Percentiles rank a stretch among this genome's conserved stretches.
These are phyloP conservation scores for Xenopus borealis DNA, from an alignment of 2,113 vertebrate genomes.

Conservation along the genomic window DNA sequence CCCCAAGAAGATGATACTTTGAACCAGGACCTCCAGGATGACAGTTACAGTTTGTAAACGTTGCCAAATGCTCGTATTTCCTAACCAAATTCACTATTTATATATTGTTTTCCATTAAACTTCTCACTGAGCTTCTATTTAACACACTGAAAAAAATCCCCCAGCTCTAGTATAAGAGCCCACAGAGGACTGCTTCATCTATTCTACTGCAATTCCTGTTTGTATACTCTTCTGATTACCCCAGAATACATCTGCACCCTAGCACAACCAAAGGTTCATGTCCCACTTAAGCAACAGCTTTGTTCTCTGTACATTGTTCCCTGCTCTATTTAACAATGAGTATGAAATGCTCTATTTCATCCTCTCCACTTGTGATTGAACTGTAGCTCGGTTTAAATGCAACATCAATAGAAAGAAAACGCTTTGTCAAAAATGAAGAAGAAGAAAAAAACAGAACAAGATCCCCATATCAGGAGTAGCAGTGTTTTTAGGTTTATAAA, in stretches of 20 bases:
- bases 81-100: too few relatives aligned
- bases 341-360: background rate
- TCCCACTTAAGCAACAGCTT: slow-evolving; percentile 15
- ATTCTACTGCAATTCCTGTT: slow-evolving; percentile 6
- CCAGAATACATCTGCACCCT: background rate
- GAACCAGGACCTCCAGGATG: too few relatives aligned
- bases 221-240: slow-evolving; percentile 12
- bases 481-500: background rate
- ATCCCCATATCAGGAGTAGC: background rate
- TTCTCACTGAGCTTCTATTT: too few relatives aligned
- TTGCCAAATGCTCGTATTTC: too few relatives aligned
- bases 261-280: slow-evolving; percentile 8
- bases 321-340: slow-evolving; percentile 19
- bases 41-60: too few relatives aligned
- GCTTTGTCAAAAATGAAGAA: background rate
- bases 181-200: slow-evolving; percentile 10
- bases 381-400: background rate
- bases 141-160: too few relatives aligned
- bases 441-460: too few relatives aligned
- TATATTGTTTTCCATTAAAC: too few relatives aligned
- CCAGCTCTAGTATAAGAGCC: background rate
- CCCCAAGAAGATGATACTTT: too few relatives aligned
- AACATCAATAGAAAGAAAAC: background rate
- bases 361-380: background rate
- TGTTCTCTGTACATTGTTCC: slow-evolving; percentile 21